phyloP scores from a whole-genome alignment of 2,888 invertebrate species.

The Graphium colonna region DNA sequence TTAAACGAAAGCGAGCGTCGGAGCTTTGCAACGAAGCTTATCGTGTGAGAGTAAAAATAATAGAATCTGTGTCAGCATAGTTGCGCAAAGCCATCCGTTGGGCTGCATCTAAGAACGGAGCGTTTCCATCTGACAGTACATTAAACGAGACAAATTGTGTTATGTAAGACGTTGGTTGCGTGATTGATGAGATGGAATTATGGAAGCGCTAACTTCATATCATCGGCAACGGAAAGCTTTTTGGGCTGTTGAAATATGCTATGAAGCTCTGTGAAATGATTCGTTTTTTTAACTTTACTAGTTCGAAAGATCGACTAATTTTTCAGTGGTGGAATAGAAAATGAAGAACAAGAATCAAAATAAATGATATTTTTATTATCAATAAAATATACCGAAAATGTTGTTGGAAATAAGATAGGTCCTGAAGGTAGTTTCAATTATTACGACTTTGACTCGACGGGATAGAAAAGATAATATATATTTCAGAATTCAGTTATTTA shows the following conservation, averaged over 20 bases:
- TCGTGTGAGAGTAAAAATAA: conserved; percentile 30
- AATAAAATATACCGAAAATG: too few species aligned
- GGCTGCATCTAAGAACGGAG: conserved; percentile 3
- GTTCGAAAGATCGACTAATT: not conserved
- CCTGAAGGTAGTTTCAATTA: too few species aligned
- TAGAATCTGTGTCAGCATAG: conserved; percentile 30
- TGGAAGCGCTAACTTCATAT: not conserved
- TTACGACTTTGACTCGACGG: too few species aligned
- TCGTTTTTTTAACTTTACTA: not conserved
- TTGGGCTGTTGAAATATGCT: not conserved
- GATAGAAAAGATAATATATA: too few species aligned
- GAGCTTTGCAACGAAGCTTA: conserved; percentile 12
- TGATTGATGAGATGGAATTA: conserved; percentile 11
- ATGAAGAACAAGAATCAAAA: too few species aligned
- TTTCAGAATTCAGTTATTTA: too few species aligned
- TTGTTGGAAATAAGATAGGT: too few species aligned
- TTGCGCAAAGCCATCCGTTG: conserved; percentile 27
- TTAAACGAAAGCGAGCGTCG: conserved; percentile 9
- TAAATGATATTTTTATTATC: too few species aligned
- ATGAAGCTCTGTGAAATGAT: not conserved
- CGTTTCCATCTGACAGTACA: conserved; percentile 9
- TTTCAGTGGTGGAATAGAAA: too few species aligned
- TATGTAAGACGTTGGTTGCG: conserved; percentile 15
- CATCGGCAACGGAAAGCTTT: not conserved
- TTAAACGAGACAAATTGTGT: conserved; percentile 13